Conservation (phyloP, 2,113 vertebrate species). For the Craseonycteris thonglongyai region DNA sequence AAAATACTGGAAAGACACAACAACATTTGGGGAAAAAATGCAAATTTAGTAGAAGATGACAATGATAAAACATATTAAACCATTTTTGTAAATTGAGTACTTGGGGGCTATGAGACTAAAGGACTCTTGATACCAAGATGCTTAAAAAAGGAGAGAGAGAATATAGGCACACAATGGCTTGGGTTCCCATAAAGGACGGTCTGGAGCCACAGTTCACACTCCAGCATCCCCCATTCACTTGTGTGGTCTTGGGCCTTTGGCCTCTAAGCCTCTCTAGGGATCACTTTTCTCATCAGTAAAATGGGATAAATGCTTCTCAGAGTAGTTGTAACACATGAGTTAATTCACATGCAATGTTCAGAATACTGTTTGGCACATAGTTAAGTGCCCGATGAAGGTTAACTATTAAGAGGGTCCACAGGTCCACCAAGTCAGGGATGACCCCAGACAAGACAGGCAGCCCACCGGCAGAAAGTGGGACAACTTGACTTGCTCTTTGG, state of each 20-base stretch:
- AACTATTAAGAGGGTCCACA: background rate
- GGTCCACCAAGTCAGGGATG: background rate
- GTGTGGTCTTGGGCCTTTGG: background rate
- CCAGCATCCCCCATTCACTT: rapidly evolving
- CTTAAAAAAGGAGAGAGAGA: background rate
- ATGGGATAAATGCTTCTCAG: background rate
- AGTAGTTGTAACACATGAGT: background rate
- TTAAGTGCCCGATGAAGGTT: background rate
- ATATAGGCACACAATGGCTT: background rate
- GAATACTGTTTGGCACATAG: background rate
- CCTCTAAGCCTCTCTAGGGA: background rate
- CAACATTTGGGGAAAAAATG: background rate
- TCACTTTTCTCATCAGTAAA: background rate
- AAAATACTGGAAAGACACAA: background rate
- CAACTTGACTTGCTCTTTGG: background rate
- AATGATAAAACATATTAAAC: background rate
- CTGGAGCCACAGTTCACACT: background rate
- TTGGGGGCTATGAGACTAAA: background rate
- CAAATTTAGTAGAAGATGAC: background rate
- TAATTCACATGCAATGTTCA: background rate
- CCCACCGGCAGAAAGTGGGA: background rate
- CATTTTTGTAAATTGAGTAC: background rate
- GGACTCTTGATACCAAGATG: background rate
- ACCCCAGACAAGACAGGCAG: background rate
- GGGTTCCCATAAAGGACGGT: background rate